phyloP scores from a whole-genome alignment of 2,888 invertebrate species.

The Globia sparganii region DNA sequence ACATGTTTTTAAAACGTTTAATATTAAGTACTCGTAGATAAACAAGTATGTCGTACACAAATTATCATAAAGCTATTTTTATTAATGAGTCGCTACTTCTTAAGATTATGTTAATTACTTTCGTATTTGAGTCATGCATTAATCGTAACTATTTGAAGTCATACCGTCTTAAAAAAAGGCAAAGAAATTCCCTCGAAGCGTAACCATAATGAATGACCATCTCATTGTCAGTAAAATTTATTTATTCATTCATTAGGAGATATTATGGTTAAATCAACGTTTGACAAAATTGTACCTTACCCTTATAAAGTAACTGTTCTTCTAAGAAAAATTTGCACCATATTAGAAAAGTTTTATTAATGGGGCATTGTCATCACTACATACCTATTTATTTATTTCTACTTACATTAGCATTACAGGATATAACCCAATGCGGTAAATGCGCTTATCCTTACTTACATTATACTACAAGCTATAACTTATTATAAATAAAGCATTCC shows the following conservation, averaged over 20 bases:
- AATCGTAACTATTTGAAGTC: background rate
- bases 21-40: background rate
- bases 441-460: too few species aligned
- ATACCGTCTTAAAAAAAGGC: conserved; percentile 2
- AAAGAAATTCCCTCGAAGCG: background rate
- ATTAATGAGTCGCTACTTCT: background rate
- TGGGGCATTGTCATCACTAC: background rate
- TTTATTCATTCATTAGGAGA: background rate
- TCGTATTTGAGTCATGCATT: conserved; percentile 8
- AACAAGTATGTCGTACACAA: background rate
- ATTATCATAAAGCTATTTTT: background rate
- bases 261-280: background rate
- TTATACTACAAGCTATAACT: too few species aligned
- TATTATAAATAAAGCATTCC: too few species aligned
- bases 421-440: too few species aligned
- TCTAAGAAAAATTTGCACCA: background rate
- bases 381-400: too few species aligned
- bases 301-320: background rate
- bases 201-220: background rate
- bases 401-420: too few species aligned
- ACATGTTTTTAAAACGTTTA: background rate
- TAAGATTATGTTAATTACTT: background rate
- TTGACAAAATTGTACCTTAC: conserved; percentile 2
- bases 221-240: background rate
- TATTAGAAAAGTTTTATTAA: background rate